These are phyloP conservation scores for Hylaeus anthracinus DNA, from an alignment of 1,140 invertebrate species.

Conservation along the genomic window DNA sequence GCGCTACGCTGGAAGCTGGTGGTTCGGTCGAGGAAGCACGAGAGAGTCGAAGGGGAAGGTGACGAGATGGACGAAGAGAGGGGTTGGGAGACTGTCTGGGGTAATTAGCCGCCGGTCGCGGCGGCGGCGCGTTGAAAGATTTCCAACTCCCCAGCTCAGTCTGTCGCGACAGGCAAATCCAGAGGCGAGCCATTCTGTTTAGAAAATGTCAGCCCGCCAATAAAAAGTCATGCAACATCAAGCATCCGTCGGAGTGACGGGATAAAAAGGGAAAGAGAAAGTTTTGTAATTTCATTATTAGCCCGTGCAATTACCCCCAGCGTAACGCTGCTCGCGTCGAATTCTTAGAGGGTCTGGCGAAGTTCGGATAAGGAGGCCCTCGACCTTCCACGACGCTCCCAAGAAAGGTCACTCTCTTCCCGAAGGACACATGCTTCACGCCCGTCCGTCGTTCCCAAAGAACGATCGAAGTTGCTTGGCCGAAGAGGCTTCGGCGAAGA, in stretches of 20 bases:
- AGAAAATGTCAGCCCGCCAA: conserved; percentile 81
- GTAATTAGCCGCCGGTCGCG: conserved; percentile 72
- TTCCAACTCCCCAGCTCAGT: conserved; percentile 60
- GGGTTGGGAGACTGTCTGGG: conserved; percentile 56
- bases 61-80: conserved; percentile 19
- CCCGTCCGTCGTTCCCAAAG: not conserved
- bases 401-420: conserved; percentile 24
- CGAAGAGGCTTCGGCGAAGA: too few relatives aligned
- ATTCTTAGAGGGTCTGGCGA: not conserved
- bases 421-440: not conserved
- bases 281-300: conserved; percentile 63
- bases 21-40: conserved; percentile 47
- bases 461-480: not conserved
- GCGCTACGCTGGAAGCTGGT: conserved; percentile 37
- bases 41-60: conserved; percentile 36
- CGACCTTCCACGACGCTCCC: conserved; percentile 17
- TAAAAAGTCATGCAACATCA: conserved; percentile 82
- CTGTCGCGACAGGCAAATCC: conserved; percentile 42
- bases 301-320: not conserved
- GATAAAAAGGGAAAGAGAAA: conserved; percentile 55
- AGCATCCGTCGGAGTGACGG: conserved; percentile 53
- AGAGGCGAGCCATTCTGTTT: conserved; percentile 66
- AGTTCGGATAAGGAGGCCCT: conserved; percentile 8
- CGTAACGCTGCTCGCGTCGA: not conserved
- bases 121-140: conserved; percentile 64